phyloP scores from a whole-genome alignment of 2,113 vertebrate species.

The Pedionomus torquatus region DNA sequence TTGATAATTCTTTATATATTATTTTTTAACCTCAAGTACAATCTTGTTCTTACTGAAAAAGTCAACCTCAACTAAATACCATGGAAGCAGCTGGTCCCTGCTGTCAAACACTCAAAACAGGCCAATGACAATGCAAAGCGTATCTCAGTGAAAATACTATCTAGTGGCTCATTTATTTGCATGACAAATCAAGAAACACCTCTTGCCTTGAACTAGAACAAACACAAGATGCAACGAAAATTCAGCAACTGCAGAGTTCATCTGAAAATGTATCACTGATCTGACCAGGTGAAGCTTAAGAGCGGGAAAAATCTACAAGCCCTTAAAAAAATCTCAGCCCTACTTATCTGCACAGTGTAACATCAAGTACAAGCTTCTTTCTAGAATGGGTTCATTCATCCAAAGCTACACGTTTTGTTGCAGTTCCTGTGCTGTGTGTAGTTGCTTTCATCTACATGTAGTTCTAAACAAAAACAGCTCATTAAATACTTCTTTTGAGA shows the following conservation, averaged over 20 bases:
- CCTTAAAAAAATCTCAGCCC: background rate
- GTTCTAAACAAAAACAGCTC: background rate
- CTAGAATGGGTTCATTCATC: background rate
- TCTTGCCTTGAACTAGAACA: background rate
- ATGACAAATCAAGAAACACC: background rate
- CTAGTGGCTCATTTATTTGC: background rate
- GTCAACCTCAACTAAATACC: background rate
- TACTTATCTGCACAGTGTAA: background rate
- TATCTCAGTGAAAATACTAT: background rate
- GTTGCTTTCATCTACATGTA: background rate
- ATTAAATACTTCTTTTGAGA: background rate
- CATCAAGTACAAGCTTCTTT: background rate
- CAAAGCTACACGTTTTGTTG: background rate
- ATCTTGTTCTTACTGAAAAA: background rate
- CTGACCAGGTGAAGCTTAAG: background rate
- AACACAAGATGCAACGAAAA: background rate
- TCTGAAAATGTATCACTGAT: background rate
- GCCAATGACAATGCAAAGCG: background rate
- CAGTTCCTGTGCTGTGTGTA: background rate
- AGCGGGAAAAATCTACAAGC: fast-evolving
- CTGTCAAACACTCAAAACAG: background rate
- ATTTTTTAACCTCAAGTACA: background rate
- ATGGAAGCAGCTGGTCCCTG: background rate
- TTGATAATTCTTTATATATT: background rate
- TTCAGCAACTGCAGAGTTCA: background rate